Evolutionary conservation across 2,888 invertebrate species (phyloP), one percentile per base, ranked within the genome.

Genomic region (Strigamia transsilvanica): DNA sequence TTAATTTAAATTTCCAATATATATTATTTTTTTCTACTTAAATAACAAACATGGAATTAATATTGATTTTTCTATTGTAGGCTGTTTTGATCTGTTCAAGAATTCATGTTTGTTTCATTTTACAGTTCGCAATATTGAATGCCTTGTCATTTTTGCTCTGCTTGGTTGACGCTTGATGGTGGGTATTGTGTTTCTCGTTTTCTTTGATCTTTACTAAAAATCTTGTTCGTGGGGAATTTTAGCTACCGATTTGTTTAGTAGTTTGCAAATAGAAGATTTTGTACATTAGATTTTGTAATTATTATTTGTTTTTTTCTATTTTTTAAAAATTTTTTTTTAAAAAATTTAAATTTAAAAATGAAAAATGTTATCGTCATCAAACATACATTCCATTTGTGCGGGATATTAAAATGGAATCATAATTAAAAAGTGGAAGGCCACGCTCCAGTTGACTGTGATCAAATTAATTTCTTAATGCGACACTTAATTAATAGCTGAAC

Each of bases 401-500:
- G n/a, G 9, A 56, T 56, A 56, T 56, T 56, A 56, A 56, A 56
- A 56, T 56, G 23, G 61, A 73, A n/a, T 73, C 32, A 73, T 73
- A 73, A 73, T 73, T 73, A 73, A 73, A 73, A 73, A 73, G 23
- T 73, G 32, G 56, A 73, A 73, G 32, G 73, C 32, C 73, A 32
- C 23, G 73, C 73, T 73, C 23, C 27, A 73, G 73, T 73, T 73
- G 73, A 15, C 32, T 73, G 73, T 27, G 73, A 73, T 73, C 73
- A 73, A 32, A 73, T 73, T 73, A 73, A 73, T 73, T 73, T 73
- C 73, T 73, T 73, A 73, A 32, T 32, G 73, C n/a, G 73, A 73
- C 73, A 73, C 23, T 32, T 32, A 73, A 73, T 73, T 32, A 73
- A 73, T 73, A 56, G 32, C 12, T 73, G 73, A 73, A 73, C 73